Base-by-base conservation (phyloP, 2,888 invertebrate genomes). In the Mimas tiliae region DNA sequence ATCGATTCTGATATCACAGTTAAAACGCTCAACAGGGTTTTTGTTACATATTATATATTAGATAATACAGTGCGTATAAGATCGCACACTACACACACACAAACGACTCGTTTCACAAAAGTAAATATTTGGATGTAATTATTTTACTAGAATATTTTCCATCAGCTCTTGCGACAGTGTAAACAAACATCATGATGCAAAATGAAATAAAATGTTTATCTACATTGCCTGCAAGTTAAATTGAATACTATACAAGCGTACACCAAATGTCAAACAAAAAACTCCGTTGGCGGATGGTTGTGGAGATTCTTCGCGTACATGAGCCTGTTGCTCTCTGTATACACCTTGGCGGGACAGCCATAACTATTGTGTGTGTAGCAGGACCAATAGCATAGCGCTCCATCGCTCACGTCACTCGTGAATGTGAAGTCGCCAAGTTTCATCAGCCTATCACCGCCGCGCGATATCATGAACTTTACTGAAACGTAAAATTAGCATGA, bases 361-460 rank as follows among this genome's bases (percentile, higher is more conserved):
- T 83, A 77, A 8, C 73, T 72, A 65, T 78, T 84, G 75, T 93
- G 91, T 0, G 93, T 93, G 70, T 93, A 91, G 67, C 94, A 94
- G 12, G 81, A 84, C 94, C 94, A 94, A 69, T 82, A 84, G 70
- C 85, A 85, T 7, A 77, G 81, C 67, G 79, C 79, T 11, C 82
- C 86, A 2, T 81, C 77, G 38, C 74, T 77, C 19, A 82, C 72
- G 3, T 80, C 76, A 65, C 84, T 84, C 6, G 85, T 88, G 68
- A 92, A 93, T 0, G 93, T 93, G 74, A 91, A 93, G 70, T 93
- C 93, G 6, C 90, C 91, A 0, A 91, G 84, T 67, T 89, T 92
- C 82, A 94, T 83, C 62, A 94, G 77, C 58, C 85, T 84, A 73
- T 90, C 91, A 16, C 93, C 93, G 53, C 85, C 84, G 42, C 85